These are phyloP conservation scores for Ditylenchus weischeri DNA, from an alignment of 2,888 invertebrate species.

Conservation along the genomic window DNA sequence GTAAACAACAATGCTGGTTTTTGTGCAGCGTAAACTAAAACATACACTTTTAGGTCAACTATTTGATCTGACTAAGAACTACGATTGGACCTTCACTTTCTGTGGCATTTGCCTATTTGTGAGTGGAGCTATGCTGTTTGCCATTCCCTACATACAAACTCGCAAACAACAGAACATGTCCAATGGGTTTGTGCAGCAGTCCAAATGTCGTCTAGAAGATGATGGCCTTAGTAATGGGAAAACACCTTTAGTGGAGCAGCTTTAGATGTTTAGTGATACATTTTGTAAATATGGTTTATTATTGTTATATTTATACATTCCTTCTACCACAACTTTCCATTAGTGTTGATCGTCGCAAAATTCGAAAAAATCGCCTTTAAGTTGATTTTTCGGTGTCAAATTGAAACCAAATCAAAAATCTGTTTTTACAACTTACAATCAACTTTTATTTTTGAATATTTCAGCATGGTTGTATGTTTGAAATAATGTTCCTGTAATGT, in stretches of 20 bases:
- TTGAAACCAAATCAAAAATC: no score
- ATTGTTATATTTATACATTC: no score
- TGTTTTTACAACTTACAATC: no score
- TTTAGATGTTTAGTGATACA: no score
- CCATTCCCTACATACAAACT: slow-evolving; percentile 39
- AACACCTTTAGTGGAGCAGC: slow-evolving; percentile 5
- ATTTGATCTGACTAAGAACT: slow-evolving; percentile 73
- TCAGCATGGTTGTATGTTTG: no score
- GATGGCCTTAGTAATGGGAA: background rate
- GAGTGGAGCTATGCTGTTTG: slow-evolving; percentile 53
- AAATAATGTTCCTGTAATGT: no score
- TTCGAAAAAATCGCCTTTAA: no score
- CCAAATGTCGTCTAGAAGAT: slow-evolving; percentile 4
- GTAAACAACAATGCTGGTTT: slow-evolving; percentile 61
- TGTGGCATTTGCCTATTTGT: slow-evolving; percentile 68
- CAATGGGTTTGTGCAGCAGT: background rate
- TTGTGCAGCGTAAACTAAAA: background rate
- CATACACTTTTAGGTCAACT: slow-evolving; percentile 71
- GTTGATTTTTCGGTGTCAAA: no score
- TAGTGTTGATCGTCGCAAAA: no score
- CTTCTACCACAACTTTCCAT: no score
- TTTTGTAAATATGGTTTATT: no score
- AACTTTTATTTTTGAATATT: no score
- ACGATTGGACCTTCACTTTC: slow-evolving; percentile 81
- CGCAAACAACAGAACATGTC: background rate